These are phyloP conservation scores for Sylvietta virens DNA, from an alignment of 2,113 vertebrate genomes.

Conservation along the genomic window DNA sequence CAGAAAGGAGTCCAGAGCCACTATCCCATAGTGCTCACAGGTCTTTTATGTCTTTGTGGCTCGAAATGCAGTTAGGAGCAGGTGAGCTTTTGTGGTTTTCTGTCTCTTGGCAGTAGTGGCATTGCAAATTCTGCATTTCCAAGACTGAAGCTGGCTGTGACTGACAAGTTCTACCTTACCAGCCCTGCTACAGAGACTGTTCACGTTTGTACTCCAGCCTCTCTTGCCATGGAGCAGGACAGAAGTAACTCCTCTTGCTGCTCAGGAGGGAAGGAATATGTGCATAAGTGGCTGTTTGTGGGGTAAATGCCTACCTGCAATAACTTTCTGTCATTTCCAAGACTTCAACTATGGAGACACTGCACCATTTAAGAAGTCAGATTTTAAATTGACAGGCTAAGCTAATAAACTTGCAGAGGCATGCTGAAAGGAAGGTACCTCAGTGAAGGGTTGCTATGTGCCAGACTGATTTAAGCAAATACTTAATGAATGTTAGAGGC, in stretches of 20 bases:
- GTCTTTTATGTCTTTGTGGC: background rate
- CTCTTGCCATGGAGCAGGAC: background rate
- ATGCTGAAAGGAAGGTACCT: background rate
- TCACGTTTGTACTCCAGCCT: rapidly evolving
- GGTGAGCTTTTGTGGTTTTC: background rate
- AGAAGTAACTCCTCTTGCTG: background rate
- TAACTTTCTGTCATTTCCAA: background rate
- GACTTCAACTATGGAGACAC: background rate
- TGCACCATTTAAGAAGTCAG: background rate
- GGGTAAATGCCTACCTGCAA: background rate
- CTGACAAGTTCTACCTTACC: background rate
- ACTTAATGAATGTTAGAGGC: background rate
- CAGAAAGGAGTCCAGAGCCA: background rate
- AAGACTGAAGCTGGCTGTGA: background rate
- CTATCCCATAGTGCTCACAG: background rate
- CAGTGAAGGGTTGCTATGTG: background rate
- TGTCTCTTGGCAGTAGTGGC: background rate
- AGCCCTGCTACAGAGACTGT: background rate
- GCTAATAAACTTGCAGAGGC: background rate
- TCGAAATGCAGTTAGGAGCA: background rate
- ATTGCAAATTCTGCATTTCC: background rate
- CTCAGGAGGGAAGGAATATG: background rate
- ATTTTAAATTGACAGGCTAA: background rate
- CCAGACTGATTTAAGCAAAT: background rate
- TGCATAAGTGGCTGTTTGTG: background rate